Conservation (phyloP, 1,140 invertebrate genomes). For the Apolygus lucorum region DNA sequence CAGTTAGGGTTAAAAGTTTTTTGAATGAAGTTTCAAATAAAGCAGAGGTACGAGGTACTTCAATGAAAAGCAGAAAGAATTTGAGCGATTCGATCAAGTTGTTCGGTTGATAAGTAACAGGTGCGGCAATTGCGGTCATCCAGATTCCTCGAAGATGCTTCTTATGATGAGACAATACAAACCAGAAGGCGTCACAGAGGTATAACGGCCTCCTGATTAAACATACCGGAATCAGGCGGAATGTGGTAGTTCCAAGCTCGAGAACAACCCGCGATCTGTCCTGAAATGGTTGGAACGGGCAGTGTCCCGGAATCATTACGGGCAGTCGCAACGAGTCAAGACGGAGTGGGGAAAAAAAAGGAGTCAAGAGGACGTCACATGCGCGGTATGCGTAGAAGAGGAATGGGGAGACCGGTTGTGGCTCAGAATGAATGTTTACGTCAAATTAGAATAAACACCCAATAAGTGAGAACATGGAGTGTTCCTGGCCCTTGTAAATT, state of each 20-base stretch:
- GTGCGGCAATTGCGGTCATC: no score
- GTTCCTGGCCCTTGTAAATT: constrained; percentile 18
- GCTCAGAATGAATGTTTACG: constrained; percentile 21
- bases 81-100: no score
- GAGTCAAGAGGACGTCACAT: constrained; percentile 6
- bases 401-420: constrained; percentile 10
- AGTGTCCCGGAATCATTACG: not conserved
- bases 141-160: no score
- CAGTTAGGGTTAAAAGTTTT: no score
- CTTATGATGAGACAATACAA: no score
- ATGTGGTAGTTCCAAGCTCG: not conserved
- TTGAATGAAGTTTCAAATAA: no score
- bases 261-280: not conserved
- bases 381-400: constrained; percentile 16
- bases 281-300: not conserved
- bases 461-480: constrained; percentile 23
- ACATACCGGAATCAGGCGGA: not conserved
- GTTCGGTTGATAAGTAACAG: no score
- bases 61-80: no score
- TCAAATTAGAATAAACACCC: constrained; percentile 24
- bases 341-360: not conserved
- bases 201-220: not conserved
- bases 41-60: no score
- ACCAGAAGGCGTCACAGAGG: not conserved
- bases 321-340: not conserved